Conservation (phyloP, 2,888 invertebrate species). For the Andrena hattorfiana region DNA sequence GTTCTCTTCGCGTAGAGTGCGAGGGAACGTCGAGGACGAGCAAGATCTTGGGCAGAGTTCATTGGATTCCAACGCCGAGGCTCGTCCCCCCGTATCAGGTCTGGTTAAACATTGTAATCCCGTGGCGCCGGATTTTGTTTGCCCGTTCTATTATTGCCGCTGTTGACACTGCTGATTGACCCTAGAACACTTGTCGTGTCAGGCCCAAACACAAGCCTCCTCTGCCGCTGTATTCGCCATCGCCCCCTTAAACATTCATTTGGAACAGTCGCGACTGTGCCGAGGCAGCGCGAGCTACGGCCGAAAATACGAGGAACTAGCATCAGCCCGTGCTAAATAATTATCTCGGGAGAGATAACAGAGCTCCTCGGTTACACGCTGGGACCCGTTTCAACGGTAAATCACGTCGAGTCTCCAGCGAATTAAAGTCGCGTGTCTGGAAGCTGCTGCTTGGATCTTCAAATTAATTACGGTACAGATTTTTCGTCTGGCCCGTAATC, state of each 20-base stretch:
- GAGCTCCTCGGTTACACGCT: background rate
- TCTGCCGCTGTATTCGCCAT: constrained; percentile 11
- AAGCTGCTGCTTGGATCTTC: background rate
- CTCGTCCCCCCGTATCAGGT: constrained; percentile 23
- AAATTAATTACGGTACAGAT: constrained; percentile 2
- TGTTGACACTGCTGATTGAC: constrained; percentile 71
- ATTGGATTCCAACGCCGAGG: background rate
- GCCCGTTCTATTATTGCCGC: constrained; percentile 58
- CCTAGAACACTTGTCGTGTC: constrained; percentile 54
- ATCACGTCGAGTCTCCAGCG: background rate
- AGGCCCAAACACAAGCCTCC: constrained; percentile 15
- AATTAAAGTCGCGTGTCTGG: background rate
- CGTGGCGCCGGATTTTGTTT: constrained; percentile 52
- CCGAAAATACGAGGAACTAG: background rate
- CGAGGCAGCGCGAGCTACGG: background rate
- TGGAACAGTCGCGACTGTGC: background rate
- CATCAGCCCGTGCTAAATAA: background rate
- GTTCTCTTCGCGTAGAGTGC: no score
- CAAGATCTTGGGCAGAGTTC: background rate
- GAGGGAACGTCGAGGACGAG: background rate
- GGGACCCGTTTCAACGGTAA: background rate
- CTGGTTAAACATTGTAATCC: constrained; percentile 53
- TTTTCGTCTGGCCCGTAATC: background rate
- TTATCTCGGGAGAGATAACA: constrained; percentile 4
- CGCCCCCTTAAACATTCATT: constrained; percentile 33